Conservation (phyloP, 2,888 invertebrate species). For the Allygus modestus region DNA sequence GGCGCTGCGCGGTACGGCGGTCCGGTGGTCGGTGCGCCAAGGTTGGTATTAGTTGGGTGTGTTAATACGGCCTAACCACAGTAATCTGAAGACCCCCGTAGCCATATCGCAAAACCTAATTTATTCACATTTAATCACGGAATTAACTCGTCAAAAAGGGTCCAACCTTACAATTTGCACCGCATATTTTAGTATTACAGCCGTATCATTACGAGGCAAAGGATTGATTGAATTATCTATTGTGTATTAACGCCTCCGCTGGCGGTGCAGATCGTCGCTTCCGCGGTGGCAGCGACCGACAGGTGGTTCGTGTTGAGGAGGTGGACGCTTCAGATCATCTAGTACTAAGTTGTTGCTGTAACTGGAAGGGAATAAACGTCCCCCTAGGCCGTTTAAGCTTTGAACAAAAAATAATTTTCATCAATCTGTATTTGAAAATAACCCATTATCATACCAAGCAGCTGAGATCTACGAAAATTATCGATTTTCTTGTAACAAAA, state of each 20-base stretch:
- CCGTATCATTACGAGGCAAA: constrained; percentile 31
- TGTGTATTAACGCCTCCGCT: constrained; percentile 38
- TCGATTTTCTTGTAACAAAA: too few relatives aligned
- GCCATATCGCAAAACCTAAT: constrained; percentile 63
- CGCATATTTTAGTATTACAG: constrained; percentile 58
- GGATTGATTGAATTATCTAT: constrained; percentile 53
- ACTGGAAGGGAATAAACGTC: too few relatives aligned
- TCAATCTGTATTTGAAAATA: too few relatives aligned
- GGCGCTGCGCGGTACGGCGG: constrained; percentile 14
- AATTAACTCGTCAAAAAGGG: constrained; percentile 62
- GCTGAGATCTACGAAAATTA: too few relatives aligned
- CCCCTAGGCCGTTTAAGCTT: too few relatives aligned
- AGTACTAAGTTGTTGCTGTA: too few relatives aligned
- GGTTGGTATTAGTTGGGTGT: constrained; percentile 57
- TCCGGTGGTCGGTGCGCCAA: constrained; percentile 26
- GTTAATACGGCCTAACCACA: constrained; percentile 57
- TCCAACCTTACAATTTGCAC: constrained; percentile 59
- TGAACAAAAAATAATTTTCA: too few relatives aligned
- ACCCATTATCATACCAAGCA: too few relatives aligned
- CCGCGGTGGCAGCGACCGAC: not conserved
- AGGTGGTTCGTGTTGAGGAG: not conserved
- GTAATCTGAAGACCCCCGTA: constrained; percentile 59
- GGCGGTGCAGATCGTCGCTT: constrained; percentile 20
- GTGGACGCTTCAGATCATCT: too few relatives aligned
- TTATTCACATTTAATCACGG: constrained; percentile 63